Evolutionary conservation across 2,113 vertebrate species (phyloP).

Genomic region (Trematomus loennbergii): DNA sequence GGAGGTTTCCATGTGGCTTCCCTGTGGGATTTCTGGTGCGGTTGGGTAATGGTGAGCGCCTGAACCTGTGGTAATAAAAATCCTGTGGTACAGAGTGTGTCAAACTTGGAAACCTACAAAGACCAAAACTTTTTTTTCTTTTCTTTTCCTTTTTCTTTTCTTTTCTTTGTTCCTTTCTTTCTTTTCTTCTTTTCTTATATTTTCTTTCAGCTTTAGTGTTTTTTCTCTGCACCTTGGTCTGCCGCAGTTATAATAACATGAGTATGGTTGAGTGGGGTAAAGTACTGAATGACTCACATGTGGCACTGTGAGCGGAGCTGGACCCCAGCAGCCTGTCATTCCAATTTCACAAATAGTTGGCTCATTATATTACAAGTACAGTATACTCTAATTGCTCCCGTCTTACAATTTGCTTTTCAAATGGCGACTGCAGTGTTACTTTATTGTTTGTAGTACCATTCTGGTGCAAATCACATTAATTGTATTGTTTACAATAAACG

Average conservation of each 20-base stretch:
- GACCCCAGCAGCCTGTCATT: slow-evolving; percentile 46
- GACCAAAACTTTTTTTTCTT: background rate
- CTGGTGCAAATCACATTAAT: too few species aligned
- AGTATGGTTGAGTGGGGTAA: slow-evolving; percentile 43
- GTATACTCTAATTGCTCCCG: slow-evolving; percentile 33
- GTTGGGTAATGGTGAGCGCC: slow-evolving; percentile 57
- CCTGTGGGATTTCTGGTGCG: slow-evolving; percentile 61
- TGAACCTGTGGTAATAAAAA: slow-evolving; percentile 62
- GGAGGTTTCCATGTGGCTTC: slow-evolving; percentile 38
- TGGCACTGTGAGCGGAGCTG: slow-evolving; percentile 44
- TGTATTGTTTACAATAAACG: too few species aligned
- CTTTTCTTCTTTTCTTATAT: background rate
- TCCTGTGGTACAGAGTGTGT: slow-evolving; percentile 65
- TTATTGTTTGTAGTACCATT: too few species aligned
- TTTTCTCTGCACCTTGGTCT: slow-evolving; percentile 28
- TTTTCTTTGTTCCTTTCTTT: too few species aligned
- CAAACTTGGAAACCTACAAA: slow-evolving; percentile 51
- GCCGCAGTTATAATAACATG: slow-evolving; percentile 49
- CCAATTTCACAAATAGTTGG: slow-evolving; percentile 49
- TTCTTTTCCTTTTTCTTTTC: background rate
- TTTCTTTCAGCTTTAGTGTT: slow-evolving; percentile 11
- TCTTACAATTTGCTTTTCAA: slow-evolving; percentile 38
- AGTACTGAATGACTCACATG: slow-evolving; percentile 51
- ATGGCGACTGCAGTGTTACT: background rate
- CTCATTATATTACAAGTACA: slow-evolving; percentile 52